Evolutionary conservation across 2,113 vertebrate species (phyloP).

Genomic region (Otus sunia): DNA sequence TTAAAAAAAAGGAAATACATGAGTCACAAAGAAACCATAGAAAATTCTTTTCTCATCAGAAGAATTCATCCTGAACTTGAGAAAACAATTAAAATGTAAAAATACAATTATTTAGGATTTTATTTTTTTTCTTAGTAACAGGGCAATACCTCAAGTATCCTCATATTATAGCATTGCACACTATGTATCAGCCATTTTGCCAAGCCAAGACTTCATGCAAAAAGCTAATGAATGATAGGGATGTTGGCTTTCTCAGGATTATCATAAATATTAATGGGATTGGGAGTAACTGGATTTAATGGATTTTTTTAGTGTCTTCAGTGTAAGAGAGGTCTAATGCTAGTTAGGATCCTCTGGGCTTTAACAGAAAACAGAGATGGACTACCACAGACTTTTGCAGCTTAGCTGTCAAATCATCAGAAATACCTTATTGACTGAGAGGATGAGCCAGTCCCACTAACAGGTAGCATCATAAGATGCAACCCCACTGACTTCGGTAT

Average conservation of each 20-base stretch:
- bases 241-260: not conserved
- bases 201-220: not conserved
- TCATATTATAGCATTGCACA: fast-evolving
- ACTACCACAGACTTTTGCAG: not conserved
- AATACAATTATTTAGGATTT: not conserved
- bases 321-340: not conserved
- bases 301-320: not conserved
- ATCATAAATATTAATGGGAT: not conserved
- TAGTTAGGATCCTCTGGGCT: not conserved
- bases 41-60: not conserved
- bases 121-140: not conserved
- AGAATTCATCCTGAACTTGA: not conserved
- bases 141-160: not conserved
- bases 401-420: not conserved
- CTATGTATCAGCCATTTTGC: not conserved
- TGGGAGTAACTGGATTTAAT: not conserved
- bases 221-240: not conserved
- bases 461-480: not conserved
- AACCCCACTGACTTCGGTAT: not conserved
- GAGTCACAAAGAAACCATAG: not conserved
- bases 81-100: not conserved
- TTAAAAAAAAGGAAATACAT: not conserved
- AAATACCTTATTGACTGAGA: not conserved
- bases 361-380: not conserved
- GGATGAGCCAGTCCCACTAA: not conserved